These are phyloP conservation scores for Theodoxus fluviatilis DNA, from an alignment of 2,888 invertebrate genomes.

Conservation along the genomic window DNA sequence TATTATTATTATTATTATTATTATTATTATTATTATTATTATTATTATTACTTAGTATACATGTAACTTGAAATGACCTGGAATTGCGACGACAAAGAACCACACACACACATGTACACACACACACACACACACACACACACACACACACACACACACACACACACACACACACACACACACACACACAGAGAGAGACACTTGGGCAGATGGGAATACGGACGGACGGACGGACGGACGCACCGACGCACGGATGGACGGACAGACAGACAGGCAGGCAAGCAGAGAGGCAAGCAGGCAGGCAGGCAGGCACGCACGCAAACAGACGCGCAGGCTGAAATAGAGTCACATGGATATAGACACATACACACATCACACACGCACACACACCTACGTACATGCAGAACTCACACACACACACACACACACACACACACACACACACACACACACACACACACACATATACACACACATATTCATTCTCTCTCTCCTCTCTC, in stretches of 20 bases:
- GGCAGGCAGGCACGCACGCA: neutral
- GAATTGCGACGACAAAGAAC: neutral
- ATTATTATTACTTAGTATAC: no score
- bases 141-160: slow-evolving; percentile 22
- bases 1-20: no score
- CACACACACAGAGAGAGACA: neutral
- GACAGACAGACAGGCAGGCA: neutral
- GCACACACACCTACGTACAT: slow-evolving; percentile 1
- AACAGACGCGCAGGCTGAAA: neutral
- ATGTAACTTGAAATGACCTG: neutral
- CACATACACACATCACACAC: neutral
- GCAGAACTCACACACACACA: neutral
- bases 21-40: no score
- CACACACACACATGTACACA: slow-evolving; percentile 1
- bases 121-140: slow-evolving; percentile 18
- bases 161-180: slow-evolving; percentile 15
- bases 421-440: slow-evolving; percentile 6
- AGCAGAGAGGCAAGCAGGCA: neutral
- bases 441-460: slow-evolving; percentile 5
- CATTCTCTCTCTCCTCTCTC: neutral
- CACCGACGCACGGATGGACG: neutral
- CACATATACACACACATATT: slow-evolving; percentile 13
- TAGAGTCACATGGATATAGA: neutral
- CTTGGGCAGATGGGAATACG: slow-evolving; percentile 16
- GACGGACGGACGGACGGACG: slow-evolving; percentile 12